These are phyloP conservation scores for Antrozous pallidus DNA, from an alignment of 2,797 vertebrate genomes.

Conservation along the genomic window DNA sequence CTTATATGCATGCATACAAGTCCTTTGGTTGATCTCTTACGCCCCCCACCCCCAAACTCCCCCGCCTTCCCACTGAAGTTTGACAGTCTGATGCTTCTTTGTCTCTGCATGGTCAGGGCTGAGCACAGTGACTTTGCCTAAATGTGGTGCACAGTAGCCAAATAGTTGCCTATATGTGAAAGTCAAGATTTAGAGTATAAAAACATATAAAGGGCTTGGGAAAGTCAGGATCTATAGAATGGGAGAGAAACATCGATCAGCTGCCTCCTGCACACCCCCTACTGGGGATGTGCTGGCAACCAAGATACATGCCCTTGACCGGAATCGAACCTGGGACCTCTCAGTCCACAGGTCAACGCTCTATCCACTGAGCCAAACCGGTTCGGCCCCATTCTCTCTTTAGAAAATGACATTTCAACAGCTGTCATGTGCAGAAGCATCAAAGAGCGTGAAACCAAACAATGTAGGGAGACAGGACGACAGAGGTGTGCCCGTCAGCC, in stretches of 20 bases:
- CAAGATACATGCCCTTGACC: too few relatives aligned
- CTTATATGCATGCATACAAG: too few relatives aligned
- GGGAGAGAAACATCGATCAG: too few relatives aligned
- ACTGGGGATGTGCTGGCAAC: too few relatives aligned
- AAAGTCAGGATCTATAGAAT: neutral
- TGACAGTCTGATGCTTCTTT: too few relatives aligned
- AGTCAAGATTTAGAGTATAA: neutral
- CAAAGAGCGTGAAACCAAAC: neutral
- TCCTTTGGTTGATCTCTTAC: too few relatives aligned
- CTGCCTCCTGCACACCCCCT: too few relatives aligned
- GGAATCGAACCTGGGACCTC: too few relatives aligned
- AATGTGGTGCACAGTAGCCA: neutral
- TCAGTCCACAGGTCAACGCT: too few relatives aligned
- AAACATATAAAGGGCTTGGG: neutral
- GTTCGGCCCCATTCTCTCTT: neutral
- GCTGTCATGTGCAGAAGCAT: neutral
- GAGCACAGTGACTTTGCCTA: neutral
- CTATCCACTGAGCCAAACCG: too few relatives aligned
- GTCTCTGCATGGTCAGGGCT: neutral
- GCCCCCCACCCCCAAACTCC: too few relatives aligned
- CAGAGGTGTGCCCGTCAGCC: neutral
- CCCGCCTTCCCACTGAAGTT: too few relatives aligned
- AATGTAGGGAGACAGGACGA: neutral
- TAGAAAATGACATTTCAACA: neutral
- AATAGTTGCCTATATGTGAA: neutral